phyloP scores from a whole-genome alignment of 92 coral and sea anemone species.

The Zoanthus gigantus region DNA sequence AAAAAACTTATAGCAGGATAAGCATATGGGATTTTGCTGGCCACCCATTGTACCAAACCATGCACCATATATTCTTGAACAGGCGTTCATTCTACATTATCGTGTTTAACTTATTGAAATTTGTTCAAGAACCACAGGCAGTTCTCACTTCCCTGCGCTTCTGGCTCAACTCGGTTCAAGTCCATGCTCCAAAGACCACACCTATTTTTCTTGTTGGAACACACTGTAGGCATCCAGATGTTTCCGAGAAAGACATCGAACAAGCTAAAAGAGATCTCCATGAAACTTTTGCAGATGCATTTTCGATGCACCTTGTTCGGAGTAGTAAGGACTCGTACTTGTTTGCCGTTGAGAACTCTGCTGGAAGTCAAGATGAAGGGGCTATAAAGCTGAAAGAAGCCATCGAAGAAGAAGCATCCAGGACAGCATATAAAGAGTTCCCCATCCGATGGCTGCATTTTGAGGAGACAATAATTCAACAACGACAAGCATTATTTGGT shows the following conservation, averaged over 20 bases:
- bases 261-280: constrained; percentile 32
- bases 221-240: constrained; percentile 37
- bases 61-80: constrained; percentile 81
- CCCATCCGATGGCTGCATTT: constrained; percentile 77
- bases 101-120: constrained; percentile 61
- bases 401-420: constrained; percentile 63
- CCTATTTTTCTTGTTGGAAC: constrained; percentile 80
- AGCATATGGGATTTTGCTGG: constrained; percentile 87
- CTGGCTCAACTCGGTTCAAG: constrained; percentile 81
- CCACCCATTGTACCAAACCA: constrained; percentile 73
- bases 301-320: constrained; percentile 71
- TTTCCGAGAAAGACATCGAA: constrained; percentile 29
- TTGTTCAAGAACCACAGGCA: constrained; percentile 1
- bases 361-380: constrained; percentile 50
- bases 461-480: constrained; percentile 73
- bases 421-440: constrained; percentile 49
- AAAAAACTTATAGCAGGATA: constrained; percentile 42
- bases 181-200: constrained; percentile 70
- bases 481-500: constrained; percentile 13
- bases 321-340: constrained; percentile 47
- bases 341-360: constrained; percentile 71
- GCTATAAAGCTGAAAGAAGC: constrained; percentile 42
- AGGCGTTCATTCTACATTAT: constrained; percentile 67
- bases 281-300: constrained; percentile 37
- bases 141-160: constrained; percentile 45